Percentiles rank a stretch among this genome's conserved stretches.
Evolutionary conservation across 1,140 invertebrate species (phyloP).

Genomic region (Lepidostoma basale): DNA sequence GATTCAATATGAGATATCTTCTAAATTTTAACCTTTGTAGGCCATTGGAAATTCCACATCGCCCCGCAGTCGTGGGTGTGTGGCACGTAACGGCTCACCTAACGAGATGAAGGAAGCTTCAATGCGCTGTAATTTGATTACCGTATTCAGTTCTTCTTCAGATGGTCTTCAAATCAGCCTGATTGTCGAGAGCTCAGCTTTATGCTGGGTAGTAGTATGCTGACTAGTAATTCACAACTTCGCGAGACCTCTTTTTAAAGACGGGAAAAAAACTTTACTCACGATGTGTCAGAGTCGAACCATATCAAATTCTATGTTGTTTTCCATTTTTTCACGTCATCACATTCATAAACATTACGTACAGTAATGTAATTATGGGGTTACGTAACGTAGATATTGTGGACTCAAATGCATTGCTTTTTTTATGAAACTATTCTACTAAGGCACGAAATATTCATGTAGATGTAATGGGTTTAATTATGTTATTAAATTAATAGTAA

Average conservation of each 20-base stretch:
- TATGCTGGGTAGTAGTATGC: background rate
- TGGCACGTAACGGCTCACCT: slow-evolving; percentile 43
- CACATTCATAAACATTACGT: too few species aligned
- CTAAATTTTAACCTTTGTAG: slow-evolving; percentile 40
- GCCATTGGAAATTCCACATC: slow-evolving; percentile 40
- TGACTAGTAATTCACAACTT: slow-evolving; percentile 4
- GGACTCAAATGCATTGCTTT: too few species aligned
- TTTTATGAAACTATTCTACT: too few species aligned
- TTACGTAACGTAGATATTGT: too few species aligned
- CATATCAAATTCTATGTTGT: background rate
- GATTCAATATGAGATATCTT: slow-evolving; percentile 38
- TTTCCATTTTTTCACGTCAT: too few species aligned
- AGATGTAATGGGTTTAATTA: too few species aligned
- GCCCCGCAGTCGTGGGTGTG: slow-evolving; percentile 35
- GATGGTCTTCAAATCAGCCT: slow-evolving; percentile 26
- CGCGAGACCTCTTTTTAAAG: background rate
- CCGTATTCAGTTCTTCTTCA: slow-evolving; percentile 38
- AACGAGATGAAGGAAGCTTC: slow-evolving; percentile 41
- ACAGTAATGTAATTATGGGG: too few species aligned
- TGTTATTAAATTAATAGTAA: too few species aligned
- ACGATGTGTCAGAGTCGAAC: slow-evolving; percentile 10
- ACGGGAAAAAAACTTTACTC: slow-evolving; percentile 5
- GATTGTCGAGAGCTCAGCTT: slow-evolving; percentile 5
- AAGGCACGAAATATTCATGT: too few species aligned
- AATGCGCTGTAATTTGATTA: slow-evolving; percentile 45